Evolutionary conservation across 2,113 vertebrate species (phyloP).

Genomic region (Gobius niger): DNA sequence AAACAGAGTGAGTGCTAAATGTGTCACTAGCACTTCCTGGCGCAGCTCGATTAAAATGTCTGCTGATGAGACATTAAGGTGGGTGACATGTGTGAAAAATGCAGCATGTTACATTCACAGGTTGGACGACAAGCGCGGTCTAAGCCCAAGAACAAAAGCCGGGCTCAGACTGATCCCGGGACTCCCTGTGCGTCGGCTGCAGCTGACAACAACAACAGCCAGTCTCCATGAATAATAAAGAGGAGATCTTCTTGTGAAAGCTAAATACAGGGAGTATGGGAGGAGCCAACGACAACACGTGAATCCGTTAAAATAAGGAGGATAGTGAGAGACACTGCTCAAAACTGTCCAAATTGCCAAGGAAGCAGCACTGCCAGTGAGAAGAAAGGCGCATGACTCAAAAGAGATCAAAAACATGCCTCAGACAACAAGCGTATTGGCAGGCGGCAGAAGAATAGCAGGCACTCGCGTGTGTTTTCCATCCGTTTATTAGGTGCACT

Average conservation of each 20-base stretch:
- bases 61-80: neutral
- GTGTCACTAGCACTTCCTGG: constrained; percentile 14
- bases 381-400: neutral
- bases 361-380: neutral
- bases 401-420: neutral
- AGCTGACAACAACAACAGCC: constrained; percentile 37
- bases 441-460: constrained; percentile 13
- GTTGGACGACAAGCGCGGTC: neutral
- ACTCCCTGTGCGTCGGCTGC: constrained; percentile 21
- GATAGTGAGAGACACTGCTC: constrained; percentile 1
- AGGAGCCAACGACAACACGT: constrained; percentile 21
- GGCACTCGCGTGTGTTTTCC: constrained; percentile 19
- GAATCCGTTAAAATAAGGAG: constrained; percentile 4
- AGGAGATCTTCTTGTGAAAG: constrained; percentile 24
- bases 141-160: neutral
- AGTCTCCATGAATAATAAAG: constrained; percentile 61
- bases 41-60: neutral
- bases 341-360: neutral
- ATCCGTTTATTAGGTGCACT: constrained; percentile 16
- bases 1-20: constrained; percentile 15
- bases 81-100: neutral
- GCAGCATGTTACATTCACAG: constrained; percentile 20
- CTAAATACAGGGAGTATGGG: constrained; percentile 24
- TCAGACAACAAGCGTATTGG: constrained; percentile 19
- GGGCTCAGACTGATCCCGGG: constrained; percentile 2